phyloP scores from a whole-genome alignment of 2,797 vertebrate species.

The Serranus cabrilla region DNA sequence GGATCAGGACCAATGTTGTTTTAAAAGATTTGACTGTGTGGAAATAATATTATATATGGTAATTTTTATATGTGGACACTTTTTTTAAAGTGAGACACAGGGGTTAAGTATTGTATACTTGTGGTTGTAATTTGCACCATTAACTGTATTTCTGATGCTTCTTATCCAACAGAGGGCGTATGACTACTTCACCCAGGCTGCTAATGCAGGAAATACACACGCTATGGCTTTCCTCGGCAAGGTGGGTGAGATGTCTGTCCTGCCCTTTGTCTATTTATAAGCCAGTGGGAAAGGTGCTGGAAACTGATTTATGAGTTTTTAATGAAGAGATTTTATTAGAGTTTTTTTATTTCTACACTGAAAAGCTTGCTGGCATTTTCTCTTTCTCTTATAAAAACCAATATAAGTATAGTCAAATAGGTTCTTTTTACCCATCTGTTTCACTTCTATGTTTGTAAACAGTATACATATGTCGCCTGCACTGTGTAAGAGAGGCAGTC shows the following conservation, averaged over 20 bases:
- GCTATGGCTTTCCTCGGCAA: conserved; percentile 99
- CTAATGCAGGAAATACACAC: conserved; percentile 96
- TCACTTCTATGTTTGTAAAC: conserved; percentile 37
- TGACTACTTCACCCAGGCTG: conserved; percentile 98
- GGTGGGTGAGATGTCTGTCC: conserved; percentile 79
- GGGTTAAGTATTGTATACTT: accelerated
- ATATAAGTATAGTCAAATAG: neutral
- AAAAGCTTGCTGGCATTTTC: neutral
- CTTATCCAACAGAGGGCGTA: conserved; percentile 91
- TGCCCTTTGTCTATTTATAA: neutral
- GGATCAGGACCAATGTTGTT: no score
- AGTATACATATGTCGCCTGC: neutral
- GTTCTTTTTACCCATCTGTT: neutral
- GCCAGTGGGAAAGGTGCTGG: neutral
- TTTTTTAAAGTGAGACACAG: no score
- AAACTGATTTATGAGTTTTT: neutral
- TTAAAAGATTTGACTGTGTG: no score
- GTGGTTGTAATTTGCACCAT: neutral
- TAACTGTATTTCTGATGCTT: conserved; percentile 15
- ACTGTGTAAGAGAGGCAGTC: conserved; percentile 1
- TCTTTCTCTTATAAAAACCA: neutral
- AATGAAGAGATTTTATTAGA: neutral
- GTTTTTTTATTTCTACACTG: neutral
- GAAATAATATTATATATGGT: no score
- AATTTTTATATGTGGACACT: no score